A percentile compares a stretch with the other conserved stretches of the same genome.
phyloP scores from a whole-genome alignment of 1,140 invertebrate species.

The Leptopilina boulardi region DNA sequence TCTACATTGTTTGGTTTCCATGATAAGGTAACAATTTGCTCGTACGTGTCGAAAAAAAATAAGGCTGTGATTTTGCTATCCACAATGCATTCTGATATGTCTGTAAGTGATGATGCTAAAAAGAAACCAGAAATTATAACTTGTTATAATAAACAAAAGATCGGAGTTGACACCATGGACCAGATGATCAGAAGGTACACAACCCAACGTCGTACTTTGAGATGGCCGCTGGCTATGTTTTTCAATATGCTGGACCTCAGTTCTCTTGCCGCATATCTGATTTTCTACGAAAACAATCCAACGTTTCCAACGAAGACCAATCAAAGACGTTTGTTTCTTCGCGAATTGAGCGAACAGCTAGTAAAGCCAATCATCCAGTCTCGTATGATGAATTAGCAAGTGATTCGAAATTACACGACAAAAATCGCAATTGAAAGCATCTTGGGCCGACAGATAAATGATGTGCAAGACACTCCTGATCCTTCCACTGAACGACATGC shows the following conservation, averaged over 20 bases:
- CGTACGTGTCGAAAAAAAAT: conserved; percentile 58
- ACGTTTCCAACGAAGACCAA: conserved; percentile 39
- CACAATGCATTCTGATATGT: conserved; percentile 53
- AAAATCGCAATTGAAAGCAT: conserved; percentile 36
- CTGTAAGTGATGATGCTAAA: conserved; percentile 44
- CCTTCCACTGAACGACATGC: not conserved
- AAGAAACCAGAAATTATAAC: conserved; percentile 68
- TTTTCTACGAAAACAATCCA: conserved; percentile 46
- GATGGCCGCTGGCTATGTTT: conserved; percentile 77
- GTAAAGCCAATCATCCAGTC: conserved; percentile 38
- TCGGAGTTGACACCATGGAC: conserved; percentile 72
- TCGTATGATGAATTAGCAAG: conserved; percentile 16
- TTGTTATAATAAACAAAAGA: conserved; percentile 71
- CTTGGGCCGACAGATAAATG: not conserved
- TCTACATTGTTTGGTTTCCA: conserved; percentile 58
- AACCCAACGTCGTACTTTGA: conserved; percentile 71
- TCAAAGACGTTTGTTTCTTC: conserved; percentile 38
- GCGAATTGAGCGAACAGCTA: conserved; percentile 42
- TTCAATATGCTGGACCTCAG: conserved; percentile 76
- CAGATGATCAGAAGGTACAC: conserved; percentile 74
- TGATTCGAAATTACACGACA: conserved; percentile 34
- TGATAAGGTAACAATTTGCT: conserved; percentile 54
- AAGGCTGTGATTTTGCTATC: conserved; percentile 58
- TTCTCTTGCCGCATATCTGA: conserved; percentile 52
- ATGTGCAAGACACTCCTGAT: not conserved